A percentile compares a stretch with the other conserved stretches of the same genome.
These are phyloP conservation scores for Caenorhabditis brenneri DNA, from an alignment of 1,140 invertebrate genomes.

Conservation along the genomic window DNA sequence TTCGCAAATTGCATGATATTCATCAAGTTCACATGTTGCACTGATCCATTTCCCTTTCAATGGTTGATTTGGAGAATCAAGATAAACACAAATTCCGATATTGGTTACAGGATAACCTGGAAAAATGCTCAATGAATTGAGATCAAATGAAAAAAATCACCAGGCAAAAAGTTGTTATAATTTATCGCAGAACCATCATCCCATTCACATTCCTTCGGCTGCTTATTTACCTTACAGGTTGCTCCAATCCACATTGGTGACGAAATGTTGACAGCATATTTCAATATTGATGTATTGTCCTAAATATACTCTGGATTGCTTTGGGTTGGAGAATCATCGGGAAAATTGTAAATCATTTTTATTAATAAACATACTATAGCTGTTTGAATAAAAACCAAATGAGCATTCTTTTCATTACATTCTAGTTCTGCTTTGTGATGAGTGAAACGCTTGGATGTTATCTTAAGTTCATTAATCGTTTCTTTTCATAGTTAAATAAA, in stretches of 20 bases:
- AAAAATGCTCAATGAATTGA: not conserved
- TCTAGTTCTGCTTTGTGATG: not conserved
- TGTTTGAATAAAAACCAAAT: not conserved
- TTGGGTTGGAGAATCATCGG: not conserved
- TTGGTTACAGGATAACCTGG: not conserved
- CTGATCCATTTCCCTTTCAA: conserved; percentile 21
- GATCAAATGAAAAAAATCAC: not conserved
- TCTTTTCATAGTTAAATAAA: not conserved
- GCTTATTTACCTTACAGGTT: not conserved
- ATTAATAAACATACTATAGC: not conserved
- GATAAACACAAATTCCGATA: not conserved
- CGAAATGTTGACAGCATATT: not conserved
- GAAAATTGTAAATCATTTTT: not conserved
- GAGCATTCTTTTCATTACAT: not conserved
- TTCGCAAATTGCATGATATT: conserved; percentile 20
- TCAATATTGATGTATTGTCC: not conserved
- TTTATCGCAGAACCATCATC: not conserved
- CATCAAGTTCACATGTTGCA: not conserved
- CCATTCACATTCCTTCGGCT: not conserved
- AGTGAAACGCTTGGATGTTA: not conserved
- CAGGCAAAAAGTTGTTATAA: conserved; percentile 3
- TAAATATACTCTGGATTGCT: not conserved
- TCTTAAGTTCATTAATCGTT: not conserved
- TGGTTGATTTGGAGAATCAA: not conserved
- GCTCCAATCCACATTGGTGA: conserved; percentile 12